Evolutionary conservation across 2,888 invertebrate genomes (phyloP), one percentile per base, ranked within the genome.

Genomic region (Drosophila parthenogenetica): DNA sequence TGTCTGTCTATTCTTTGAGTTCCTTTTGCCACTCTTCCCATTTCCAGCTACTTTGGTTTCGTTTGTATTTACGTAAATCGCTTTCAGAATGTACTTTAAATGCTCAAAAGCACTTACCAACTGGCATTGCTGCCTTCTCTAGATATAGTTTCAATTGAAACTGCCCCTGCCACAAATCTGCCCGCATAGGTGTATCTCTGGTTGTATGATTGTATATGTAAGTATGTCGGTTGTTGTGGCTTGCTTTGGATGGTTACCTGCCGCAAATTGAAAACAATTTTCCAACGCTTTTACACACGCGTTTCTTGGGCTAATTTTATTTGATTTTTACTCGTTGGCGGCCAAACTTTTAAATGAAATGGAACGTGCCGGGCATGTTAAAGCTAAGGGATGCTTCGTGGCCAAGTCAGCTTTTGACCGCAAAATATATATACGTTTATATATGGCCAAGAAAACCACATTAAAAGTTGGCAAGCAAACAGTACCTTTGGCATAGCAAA

Each of bases 281-380:
- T 75, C 82, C 69, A 60, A 59, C 57, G 69, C 62, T 79, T 79
- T 65, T 51, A 78, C 65, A 69, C 65, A 69, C 70, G 64, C 72
- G 60, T 49, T 51, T 57, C 69, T 75, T 59, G 54, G 63, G 69
- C 77, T 83, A 79, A 83, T 83, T 85, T 68, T 79, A 85, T 83
- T 87, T 82, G 79, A 82, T 79, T 82, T 87, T 76, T 64, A 73
- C 76, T 51, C 67, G 65, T 60, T 50, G 67, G 39, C 40, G 55
- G 71, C 57, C 49, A 80, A 76, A 73, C 80, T 88, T 78, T 86
- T 75, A 82, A 88, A 79, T 80, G 73, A 88, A 83, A 73, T 62
- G 60, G 48, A 60, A 86, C 83, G 89, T 84, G 83, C 64, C 55
- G 11, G 51, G 83, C 75, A 88, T 83, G 32, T 25, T 49, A 45